Evolutionary conservation across 2,797 vertebrate genomes (phyloP).

Genomic region (Crax fasciolata): DNA sequence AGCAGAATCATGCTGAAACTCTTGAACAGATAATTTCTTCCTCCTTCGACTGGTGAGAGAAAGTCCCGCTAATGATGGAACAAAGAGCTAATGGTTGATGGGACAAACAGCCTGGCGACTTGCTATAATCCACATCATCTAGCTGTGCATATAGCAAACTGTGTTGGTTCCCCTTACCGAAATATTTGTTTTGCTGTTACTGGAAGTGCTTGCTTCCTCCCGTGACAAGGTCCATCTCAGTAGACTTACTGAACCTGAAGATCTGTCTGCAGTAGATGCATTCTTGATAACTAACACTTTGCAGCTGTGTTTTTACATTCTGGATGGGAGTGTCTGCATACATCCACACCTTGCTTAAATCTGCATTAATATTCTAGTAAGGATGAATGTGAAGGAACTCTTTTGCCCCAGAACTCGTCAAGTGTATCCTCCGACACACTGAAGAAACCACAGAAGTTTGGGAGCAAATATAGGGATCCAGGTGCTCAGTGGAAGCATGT

Average conservation of each 20-base stretch:
- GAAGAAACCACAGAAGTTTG: neutral
- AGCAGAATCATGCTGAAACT: neutral
- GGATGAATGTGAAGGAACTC: neutral
- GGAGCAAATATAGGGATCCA: accelerated
- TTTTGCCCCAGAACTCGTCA: neutral
- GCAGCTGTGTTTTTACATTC: neutral
- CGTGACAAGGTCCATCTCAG: neutral
- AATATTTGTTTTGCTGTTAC: neutral
- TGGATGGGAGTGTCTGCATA: neutral
- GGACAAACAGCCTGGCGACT: neutral
- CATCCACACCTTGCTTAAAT: neutral
- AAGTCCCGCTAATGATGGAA: accelerated
- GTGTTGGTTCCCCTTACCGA: neutral
- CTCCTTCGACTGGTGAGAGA: neutral
- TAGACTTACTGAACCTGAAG: neutral
- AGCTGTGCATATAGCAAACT: neutral
- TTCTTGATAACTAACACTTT: neutral
- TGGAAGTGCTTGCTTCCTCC: neutral
- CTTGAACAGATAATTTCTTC: neutral
- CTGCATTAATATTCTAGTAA: neutral
- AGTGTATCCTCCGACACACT: neutral
- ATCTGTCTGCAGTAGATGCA: neutral
- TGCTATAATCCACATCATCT: neutral
- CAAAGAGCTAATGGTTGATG: neutral
- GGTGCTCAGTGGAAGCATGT: accelerated